phyloP scores from a whole-genome alignment of 53 echinoderm and acorn worm genomes.

The Hippasteria phrygiana region DNA sequence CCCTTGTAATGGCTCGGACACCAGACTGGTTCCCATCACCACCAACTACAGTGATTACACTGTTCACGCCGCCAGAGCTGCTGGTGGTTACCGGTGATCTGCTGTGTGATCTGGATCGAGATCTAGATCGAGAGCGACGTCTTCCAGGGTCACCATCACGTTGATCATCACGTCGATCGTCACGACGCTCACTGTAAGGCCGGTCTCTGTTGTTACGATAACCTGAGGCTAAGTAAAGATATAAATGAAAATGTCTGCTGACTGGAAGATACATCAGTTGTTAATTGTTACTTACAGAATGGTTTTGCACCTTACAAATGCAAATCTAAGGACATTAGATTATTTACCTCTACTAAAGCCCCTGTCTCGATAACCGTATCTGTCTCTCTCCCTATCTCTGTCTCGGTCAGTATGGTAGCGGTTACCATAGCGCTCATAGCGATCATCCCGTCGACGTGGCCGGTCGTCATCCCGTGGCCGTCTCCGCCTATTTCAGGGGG shows the following conservation, averaged over 20 bases:
- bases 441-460: slow-evolving; percentile 69
- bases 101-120: slow-evolving; percentile 42
- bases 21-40: slow-evolving; percentile 48
- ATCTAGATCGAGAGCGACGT: slow-evolving; percentile 44
- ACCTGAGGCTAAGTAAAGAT: too few species aligned
- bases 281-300: neutral
- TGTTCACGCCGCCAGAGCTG: slow-evolving; percentile 62
- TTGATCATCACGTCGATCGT: slow-evolving; percentile 45
- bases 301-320: neutral
- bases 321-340: neutral
- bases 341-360: slow-evolving; percentile 31
- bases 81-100: neutral
- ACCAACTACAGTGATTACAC: slow-evolving; percentile 75
- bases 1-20: slow-evolving; percentile 5
- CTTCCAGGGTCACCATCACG: slow-evolving; percentile 52
- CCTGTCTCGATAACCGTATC: slow-evolving; percentile 70
- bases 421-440: slow-evolving; percentile 67
- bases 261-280: too few species aligned
- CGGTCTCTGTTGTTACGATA: slow-evolving; percentile 50
- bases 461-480: slow-evolving; percentile 78
- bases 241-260: too few species aligned
- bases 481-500: slow-evolving; percentile 69
- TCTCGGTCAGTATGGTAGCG: slow-evolving; percentile 72
- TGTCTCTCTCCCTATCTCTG: slow-evolving; percentile 62
- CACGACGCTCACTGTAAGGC: slow-evolving; percentile 35